Evolutionary conservation across 2,113 vertebrate species (phyloP).

Genomic region (Microcebus ravelobensis): DNA sequence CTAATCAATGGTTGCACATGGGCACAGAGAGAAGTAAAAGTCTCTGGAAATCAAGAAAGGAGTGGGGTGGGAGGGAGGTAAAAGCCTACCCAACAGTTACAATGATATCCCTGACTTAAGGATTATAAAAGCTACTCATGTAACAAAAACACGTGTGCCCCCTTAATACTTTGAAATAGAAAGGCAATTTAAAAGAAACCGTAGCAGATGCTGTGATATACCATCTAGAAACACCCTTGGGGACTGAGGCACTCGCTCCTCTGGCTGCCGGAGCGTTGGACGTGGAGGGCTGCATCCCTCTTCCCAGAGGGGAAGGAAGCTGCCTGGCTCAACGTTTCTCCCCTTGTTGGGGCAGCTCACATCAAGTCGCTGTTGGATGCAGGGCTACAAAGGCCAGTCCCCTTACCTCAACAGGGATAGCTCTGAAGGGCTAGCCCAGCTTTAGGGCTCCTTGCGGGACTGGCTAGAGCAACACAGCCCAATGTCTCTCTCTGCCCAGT

Average conservation of each 20-base stretch:
- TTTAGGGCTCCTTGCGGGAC: neutral
- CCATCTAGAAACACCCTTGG: neutral
- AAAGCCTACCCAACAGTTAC: too few relatives aligned
- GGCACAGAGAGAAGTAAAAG: too few relatives aligned
- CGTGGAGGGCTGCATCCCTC: neutral
- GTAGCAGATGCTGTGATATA: neutral
- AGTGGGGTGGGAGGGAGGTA: too few relatives aligned
- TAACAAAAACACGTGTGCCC: too few relatives aligned
- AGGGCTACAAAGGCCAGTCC: neutral
- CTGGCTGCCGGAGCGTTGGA: too few relatives aligned
- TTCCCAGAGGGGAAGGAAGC: neutral
- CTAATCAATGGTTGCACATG: too few relatives aligned
- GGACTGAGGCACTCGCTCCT: too few relatives aligned
- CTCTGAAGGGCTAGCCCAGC: neutral
- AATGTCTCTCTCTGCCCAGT: neutral
- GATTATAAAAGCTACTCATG: too few relatives aligned
- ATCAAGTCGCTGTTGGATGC: neutral
- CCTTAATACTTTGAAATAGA: too few relatives aligned
- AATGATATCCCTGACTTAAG: too few relatives aligned
- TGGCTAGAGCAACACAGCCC: neutral
- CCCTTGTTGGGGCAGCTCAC: neutral
- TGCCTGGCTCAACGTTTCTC: neutral
- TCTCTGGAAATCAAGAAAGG: too few relatives aligned
- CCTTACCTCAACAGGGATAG: neutral
- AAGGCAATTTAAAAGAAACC: neutral